A percentile compares a stretch with the other conserved stretches of the same genome.
These are phyloP conservation scores for Castor canadensis DNA, from an alignment of 2,113 vertebrate genomes.

Conservation along the genomic window DNA sequence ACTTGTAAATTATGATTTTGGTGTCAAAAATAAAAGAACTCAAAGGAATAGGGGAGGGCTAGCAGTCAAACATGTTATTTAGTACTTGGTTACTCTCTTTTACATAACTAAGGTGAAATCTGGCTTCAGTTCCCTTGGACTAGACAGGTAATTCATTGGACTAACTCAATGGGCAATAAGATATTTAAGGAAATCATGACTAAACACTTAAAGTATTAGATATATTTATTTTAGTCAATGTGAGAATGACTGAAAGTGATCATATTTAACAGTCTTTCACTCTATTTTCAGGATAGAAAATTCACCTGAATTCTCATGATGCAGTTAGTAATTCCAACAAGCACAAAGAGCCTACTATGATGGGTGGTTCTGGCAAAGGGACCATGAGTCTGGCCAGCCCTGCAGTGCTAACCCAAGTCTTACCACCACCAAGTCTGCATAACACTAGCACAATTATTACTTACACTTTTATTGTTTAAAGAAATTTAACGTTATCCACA, in stretches of 20 bases:
- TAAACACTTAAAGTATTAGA: not conserved
- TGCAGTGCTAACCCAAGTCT: not conserved
- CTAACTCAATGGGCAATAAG: not conserved
- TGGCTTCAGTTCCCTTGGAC: not conserved
- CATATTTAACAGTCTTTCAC: not conserved
- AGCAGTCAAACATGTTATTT: not conserved
- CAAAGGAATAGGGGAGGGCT: not conserved
- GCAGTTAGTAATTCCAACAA: not conserved
- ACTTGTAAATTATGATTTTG: not conserved
- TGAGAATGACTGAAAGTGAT: not conserved
- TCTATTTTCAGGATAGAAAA: conserved; percentile 18
- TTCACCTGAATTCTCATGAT: not conserved
- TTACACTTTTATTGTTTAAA: conserved; percentile 17
- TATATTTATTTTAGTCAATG: not conserved
- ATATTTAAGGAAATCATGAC: conserved; percentile 19
- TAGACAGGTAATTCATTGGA: conserved; percentile 29
- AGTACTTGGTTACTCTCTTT: not conserved
- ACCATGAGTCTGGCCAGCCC: not conserved
- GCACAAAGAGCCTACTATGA: not conserved
- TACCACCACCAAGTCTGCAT: not conserved
- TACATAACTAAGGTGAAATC: not conserved
- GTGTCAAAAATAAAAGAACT: not conserved
- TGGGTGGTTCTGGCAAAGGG: not conserved
- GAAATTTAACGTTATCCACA: not conserved
- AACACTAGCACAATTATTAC: not conserved